Evolutionary conservation across 2,888 invertebrate species (phyloP), one percentile per base, ranked within the genome.

Genomic region (Platynereis dumerilii): DNA sequence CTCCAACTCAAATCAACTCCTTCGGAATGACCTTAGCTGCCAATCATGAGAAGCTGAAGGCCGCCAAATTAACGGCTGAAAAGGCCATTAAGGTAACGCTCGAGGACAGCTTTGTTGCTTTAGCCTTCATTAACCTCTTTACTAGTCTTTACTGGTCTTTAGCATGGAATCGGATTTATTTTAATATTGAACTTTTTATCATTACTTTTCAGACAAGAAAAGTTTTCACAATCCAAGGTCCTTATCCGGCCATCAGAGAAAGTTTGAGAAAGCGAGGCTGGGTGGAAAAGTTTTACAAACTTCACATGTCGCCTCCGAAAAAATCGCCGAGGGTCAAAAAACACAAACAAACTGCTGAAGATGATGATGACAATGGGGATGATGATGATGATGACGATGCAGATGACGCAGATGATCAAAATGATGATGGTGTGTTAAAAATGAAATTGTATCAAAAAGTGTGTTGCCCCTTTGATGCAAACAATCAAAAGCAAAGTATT

Each of bases 211-310:
- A 71, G 71, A 72, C 76, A 62, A 77, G 78, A 29, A 81, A 81
- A 71, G 76, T 84, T 29, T 84, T 84, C 72, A 83, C 82, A 1
- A 82, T 84, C 22, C 81, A 83, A 64, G 84, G 84, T 3, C 83
- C 84, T 2, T 84, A 84, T 66, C 76, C 81, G 3, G 76, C 79
- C 28, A 76, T 84, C 3, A 72, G 84, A 48, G 77, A 80, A 58
- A 75, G 78, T 66, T 65, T 84, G 5, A 65, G 83, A 39, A 71
- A 72, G 62, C 74, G 84, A 22, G 84, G 84, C 15, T 84, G 84
- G 84, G 80, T 84, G 45, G 84, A 84, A 70, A 84, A 83, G 66
- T 84, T 84, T 69, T 83, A 81, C 70, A 54, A 58, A 26, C 60
- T 66, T 0, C 58, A 65, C 34, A 58, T 63, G 55, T 20, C 26